Percentiles rank a stretch among this genome's conserved stretches.
Evolutionary conservation across 2,797 vertebrate genomes (phyloP).

Genomic region (Oreonectes daqikongensis): DNA sequence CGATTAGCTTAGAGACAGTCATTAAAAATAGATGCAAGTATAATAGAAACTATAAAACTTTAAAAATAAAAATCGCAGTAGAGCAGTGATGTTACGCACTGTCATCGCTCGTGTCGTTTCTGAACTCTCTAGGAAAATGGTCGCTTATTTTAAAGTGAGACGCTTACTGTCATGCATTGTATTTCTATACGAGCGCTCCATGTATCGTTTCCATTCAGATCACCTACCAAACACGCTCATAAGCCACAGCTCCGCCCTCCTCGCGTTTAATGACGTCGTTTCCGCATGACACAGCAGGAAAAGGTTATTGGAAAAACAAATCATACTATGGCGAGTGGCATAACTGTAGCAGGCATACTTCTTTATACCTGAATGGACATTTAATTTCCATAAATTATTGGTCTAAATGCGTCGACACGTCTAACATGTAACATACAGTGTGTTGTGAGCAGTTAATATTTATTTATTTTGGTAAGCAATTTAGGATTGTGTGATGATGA

Average conservation of each 20-base stretch:
- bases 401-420: not conserved
- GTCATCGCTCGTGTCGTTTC: slow-evolving; percentile 5
- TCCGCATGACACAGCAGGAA: slow-evolving; percentile 12
- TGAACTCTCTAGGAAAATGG: slow-evolving; percentile 3
- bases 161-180: slow-evolving; percentile 32
- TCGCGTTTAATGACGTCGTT: slow-evolving; percentile 20
- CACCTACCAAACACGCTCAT: slow-evolving; percentile 18
- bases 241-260: slow-evolving; percentile 28
- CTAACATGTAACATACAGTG: not conserved
- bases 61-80: not conserved
- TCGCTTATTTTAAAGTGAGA: slow-evolving; percentile 25
- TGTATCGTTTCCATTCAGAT: slow-evolving; percentile 21
- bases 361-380: too few relatives aligned
- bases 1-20: slow-evolving; percentile 38
- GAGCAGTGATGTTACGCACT: not conserved
- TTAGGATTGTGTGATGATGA: not conserved
- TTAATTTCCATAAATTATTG: not conserved
- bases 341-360: too few relatives aligned
- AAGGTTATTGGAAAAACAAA: not conserved
- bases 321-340: too few relatives aligned
- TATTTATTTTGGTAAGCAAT: not conserved
- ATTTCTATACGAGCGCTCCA: not conserved
- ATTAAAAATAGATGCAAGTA: not conserved
- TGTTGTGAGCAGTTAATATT: not conserved
- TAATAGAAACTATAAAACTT: not conserved